Evolutionary conservation across 2,888 invertebrate genomes (phyloP).

Genomic region (Tridacna crocea): DNA sequence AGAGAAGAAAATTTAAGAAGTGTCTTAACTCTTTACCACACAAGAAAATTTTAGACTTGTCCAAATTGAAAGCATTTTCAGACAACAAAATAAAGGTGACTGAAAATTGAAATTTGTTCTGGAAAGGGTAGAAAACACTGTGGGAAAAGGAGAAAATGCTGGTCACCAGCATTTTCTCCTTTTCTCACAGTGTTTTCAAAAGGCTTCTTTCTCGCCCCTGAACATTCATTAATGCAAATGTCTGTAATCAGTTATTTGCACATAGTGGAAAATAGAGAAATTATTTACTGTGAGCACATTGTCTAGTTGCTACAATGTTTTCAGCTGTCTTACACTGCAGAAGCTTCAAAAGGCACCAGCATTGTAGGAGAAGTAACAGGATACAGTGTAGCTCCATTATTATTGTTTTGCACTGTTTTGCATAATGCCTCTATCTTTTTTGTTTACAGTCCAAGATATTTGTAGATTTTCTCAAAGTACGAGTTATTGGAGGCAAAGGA

Average conservation of each 20-base stretch:
- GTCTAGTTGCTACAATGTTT: background rate
- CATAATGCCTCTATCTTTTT: background rate
- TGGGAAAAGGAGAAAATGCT: too few species aligned
- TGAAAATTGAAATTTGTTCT: too few species aligned
- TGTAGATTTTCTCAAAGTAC: constrained; percentile 89
- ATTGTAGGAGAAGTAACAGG: background rate
- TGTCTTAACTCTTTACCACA: too few species aligned
- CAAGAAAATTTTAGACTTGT: too few species aligned
- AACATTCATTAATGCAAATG: background rate
- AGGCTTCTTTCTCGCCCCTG: background rate
- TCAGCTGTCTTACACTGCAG: background rate
- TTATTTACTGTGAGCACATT: background rate
- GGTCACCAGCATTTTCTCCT: background rate
- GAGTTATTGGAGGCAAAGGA: constrained; percentile 93
- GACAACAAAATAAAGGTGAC: too few species aligned
- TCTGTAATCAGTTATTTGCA: too few species aligned
- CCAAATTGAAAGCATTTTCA: too few species aligned
- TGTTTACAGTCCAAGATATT: constrained; percentile 84
- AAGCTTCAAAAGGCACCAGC: background rate
- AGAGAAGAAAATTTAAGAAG: too few species aligned
- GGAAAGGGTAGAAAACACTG: too few species aligned
- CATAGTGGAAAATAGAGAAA: background rate
- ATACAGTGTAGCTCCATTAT: background rate
- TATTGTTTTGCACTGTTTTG: too few species aligned
- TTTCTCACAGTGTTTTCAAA: background rate